Percentiles rank a stretch among this genome's conserved stretches.
Evolutionary conservation across 2,888 invertebrate species (phyloP).

Genomic region (Ommatoiulus sabulosus): DNA sequence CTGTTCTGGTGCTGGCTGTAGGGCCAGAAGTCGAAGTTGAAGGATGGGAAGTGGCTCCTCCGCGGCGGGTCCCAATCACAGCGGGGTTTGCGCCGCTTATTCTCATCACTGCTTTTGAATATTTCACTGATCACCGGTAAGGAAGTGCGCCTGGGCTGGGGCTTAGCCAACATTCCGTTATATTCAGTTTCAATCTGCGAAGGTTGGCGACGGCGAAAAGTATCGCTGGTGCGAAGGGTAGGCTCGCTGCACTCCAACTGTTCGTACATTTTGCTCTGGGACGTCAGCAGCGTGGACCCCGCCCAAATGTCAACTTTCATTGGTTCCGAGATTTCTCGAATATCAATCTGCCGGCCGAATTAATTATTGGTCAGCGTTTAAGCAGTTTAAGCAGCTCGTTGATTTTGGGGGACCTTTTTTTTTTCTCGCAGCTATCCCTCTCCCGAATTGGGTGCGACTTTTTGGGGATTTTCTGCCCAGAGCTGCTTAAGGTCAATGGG

Average conservation of each 20-base stretch:
- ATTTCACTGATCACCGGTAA: constrained; percentile 55
- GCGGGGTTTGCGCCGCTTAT: constrained; percentile 21
- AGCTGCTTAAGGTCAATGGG: constrained; percentile 49
- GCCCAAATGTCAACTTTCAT: constrained; percentile 43
- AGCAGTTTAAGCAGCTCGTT: background rate
- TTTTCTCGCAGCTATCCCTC: background rate
- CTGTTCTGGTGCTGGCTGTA: constrained; percentile 15
- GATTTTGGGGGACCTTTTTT: constrained; percentile 28
- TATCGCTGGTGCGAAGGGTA: background rate
- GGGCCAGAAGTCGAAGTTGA: constrained; percentile 47
- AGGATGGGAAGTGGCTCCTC: background rate
- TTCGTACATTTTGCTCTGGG: constrained; percentile 25
- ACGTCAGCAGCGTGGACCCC: constrained; percentile 35
- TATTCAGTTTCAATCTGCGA: background rate
- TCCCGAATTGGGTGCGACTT: background rate
- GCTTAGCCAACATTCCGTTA: constrained; percentile 56
- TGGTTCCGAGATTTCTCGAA: background rate
- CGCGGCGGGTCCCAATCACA: constrained; percentile 50
- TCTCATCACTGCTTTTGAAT: constrained; percentile 46
- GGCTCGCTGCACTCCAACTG: constrained; percentile 20
- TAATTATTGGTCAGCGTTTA: background rate
- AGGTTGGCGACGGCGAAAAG: background rate
- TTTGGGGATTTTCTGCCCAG: background rate
- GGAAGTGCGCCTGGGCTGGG: constrained; percentile 54
- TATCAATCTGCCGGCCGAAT: background rate